Conservation (phyloP, 2,113 vertebrate genomes). For the Podarcis raffonei region DNA sequence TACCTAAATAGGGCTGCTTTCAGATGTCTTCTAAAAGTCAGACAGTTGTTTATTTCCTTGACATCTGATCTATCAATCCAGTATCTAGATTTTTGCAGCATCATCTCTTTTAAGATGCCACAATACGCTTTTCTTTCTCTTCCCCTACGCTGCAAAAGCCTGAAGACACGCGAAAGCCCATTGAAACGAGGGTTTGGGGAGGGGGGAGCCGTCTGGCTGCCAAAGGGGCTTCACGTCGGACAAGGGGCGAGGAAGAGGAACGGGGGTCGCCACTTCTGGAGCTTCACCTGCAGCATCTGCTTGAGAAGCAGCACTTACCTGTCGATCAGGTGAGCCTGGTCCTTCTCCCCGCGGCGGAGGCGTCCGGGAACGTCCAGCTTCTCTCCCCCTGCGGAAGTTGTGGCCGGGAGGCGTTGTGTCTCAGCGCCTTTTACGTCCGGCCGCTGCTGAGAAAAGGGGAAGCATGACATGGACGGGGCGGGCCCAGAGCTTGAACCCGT, state of each 20-base stretch:
- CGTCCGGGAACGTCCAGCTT: background rate
- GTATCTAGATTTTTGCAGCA: too few species aligned
- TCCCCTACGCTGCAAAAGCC: too few species aligned
- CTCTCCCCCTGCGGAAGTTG: background rate
- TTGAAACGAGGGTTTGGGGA: background rate
- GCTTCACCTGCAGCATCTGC: background rate
- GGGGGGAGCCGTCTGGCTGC: background rate
- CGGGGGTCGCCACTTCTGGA: background rate
- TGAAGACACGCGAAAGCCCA: background rate
- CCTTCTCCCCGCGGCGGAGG: too few species aligned
- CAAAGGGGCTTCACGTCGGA: background rate
- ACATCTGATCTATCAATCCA: too few species aligned
- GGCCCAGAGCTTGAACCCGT: too few species aligned
- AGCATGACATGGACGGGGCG: background rate
- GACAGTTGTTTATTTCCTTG: too few species aligned
- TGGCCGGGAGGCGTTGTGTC: background rate
- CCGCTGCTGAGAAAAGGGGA: background rate
- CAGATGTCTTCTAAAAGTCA: too few species aligned
- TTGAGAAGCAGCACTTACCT: background rate
- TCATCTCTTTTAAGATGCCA: too few species aligned
- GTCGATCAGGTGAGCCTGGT: too few species aligned
- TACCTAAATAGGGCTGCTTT: too few species aligned
- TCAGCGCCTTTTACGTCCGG: background rate
- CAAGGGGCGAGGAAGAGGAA: background rate
- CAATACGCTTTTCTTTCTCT: too few species aligned